Evolutionary conservation across 2,113 vertebrate species (phyloP), one percentile per base, ranked within the genome.

Genomic region (Ceuthmochares aereus): DNA sequence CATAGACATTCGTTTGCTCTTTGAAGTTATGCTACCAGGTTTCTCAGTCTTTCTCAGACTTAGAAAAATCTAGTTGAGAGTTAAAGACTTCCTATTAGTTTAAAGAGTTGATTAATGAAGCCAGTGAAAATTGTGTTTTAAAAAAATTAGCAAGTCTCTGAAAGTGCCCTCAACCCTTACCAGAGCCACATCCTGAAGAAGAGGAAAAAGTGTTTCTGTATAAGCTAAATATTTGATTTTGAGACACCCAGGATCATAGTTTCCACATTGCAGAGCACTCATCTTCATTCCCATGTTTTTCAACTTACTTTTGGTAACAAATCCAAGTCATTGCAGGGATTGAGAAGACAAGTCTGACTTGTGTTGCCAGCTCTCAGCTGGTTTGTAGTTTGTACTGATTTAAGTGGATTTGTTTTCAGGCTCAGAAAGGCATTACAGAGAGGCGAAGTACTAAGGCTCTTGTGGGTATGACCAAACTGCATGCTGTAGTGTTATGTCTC

Each of bases 221-320:
- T 29, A 64, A 90, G 19, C 4, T 66, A 15, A 12, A 8, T 17
- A 30, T 60, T 80, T 59, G 18, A 0, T 49, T 76, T 43, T 80
- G 45, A 54, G 30, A 16, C 8, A 77, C 12, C 5, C 19, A 37
- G 42, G 17, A 40, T 42, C 68, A 70, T 22, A 2, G 8, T 22
- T 90, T 91, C 43, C 32, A 14, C 18, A 8, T 6, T 74, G 14
- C 7, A 29, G 58, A 58, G 16, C 56, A 36, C 14, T 77, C 80
- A 36, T 73, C 63, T 78, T 67, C 27, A 32, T 54, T 81, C 32
- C 10, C 34, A 37, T 3, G 12, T 74, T 4, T 58, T 78, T 80
- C 36, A 76, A 1, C 8, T 9, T 59, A 0, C 0, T 0, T 77
- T 66, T 58, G 42, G 14, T 66, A 45, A 36, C 1, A 12, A 74